A percentile compares a stretch with the other conserved stretches of the same genome.
Conservation (phyloP, 2,888 invertebrate species). For the Cheilosia variabilis region DNA sequence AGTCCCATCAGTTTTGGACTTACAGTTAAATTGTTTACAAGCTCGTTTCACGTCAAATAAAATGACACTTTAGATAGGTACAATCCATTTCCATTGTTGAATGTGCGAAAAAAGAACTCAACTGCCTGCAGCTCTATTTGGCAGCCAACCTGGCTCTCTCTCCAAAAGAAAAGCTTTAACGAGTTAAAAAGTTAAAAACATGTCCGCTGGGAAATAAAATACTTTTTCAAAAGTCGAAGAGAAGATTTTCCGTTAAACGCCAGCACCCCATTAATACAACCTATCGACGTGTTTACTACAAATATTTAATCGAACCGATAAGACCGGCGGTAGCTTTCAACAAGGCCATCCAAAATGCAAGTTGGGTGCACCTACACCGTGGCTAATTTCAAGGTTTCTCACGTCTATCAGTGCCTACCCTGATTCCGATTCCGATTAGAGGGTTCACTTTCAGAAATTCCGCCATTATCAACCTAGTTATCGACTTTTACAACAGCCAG, state of each 20-base stretch:
- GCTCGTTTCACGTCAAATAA: no score
- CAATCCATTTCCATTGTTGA: no score
- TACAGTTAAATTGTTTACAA: no score
- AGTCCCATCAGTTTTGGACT: no score
- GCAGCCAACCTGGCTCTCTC: neutral
- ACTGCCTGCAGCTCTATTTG: no score
- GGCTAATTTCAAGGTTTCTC: constrained; percentile 33
- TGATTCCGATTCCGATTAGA: constrained; percentile 32
- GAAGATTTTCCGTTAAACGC: neutral
- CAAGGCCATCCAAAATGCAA: constrained; percentile 39
- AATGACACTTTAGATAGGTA: no score
- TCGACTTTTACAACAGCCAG: constrained; percentile 6
- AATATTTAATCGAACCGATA: constrained; percentile 37
- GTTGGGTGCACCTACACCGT: constrained; percentile 29
- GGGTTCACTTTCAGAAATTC: constrained; percentile 17
- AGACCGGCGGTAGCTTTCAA: constrained; percentile 2
- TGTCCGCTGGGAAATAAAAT: neutral
- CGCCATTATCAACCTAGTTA: constrained; percentile 34
- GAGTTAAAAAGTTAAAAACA: no score
- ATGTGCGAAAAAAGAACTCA: no score
- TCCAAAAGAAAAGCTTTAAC: constrained; percentile 8
- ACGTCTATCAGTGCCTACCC: constrained; percentile 21
- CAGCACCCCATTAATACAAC: neutral
- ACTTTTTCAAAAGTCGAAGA: no score
- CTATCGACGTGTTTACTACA: constrained; percentile 1